phyloP scores from a whole-genome alignment of 2,797 vertebrate genomes.

The Xenopus petersii region DNA sequence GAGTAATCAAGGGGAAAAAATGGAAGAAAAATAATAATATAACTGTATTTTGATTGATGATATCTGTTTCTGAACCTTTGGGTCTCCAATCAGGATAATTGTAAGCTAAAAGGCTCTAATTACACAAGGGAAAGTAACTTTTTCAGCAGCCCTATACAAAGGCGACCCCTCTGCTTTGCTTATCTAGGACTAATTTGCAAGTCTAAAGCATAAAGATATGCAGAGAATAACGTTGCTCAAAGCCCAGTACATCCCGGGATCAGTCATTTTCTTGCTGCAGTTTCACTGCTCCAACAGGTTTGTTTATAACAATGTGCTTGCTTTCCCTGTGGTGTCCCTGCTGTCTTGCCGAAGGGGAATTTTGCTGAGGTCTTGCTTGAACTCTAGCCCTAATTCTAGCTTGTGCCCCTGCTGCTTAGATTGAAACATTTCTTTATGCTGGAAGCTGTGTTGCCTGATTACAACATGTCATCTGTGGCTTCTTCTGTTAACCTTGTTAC shows the following conservation, averaged over 20 bases:
- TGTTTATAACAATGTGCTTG: conserved; percentile 25
- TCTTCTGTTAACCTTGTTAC: conserved; percentile 42
- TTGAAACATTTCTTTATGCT: conserved; percentile 35
- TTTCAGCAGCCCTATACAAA: too few relatives aligned
- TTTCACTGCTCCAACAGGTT: conserved; percentile 16
- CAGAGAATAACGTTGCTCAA: conserved; percentile 21
- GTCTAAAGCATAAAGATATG: conserved; percentile 6
- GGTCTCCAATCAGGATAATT: conserved; percentile 7
- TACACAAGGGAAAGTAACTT: background rate
- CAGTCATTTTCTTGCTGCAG: conserved; percentile 16
- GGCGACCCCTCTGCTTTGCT: background rate
- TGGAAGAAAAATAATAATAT: too few relatives aligned
- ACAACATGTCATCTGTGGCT: conserved; percentile 41
- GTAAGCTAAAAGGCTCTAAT: background rate
- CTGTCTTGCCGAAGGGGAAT: conserved; percentile 38
- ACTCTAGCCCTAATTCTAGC: conserved; percentile 28
- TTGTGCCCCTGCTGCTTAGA: conserved; percentile 43
- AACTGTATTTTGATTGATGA: too few relatives aligned
- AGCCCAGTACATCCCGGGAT: conserved; percentile 18
- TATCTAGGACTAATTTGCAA: conserved; percentile 23
- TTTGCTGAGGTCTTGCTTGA: conserved; percentile 35
- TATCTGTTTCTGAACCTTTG: background rate
- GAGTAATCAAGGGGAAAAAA: too few relatives aligned
- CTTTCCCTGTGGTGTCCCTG: conserved; percentile 21
- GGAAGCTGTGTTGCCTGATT: conserved; percentile 42